These are phyloP conservation scores for Danaus chrysippus DNA, from an alignment of 2,888 invertebrate species.

Conservation along the genomic window DNA sequence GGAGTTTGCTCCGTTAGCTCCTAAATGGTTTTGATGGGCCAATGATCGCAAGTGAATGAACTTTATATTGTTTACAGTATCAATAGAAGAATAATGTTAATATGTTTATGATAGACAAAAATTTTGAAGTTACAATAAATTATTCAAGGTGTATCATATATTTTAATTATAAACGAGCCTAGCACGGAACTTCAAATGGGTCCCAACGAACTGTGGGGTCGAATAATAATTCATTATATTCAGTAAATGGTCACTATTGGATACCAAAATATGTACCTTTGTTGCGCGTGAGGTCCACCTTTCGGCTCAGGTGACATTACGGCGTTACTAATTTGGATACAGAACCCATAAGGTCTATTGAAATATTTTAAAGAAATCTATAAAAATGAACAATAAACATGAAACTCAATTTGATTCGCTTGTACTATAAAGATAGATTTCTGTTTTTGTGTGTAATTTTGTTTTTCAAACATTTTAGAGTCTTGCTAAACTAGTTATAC, in stretches of 20 bases:
- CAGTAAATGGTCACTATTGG: conserved; percentile 59
- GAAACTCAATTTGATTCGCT: conserved; percentile 53
- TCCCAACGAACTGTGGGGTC: conserved; percentile 55
- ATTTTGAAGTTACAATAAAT: conserved; percentile 50
- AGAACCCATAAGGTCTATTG: conserved; percentile 29
- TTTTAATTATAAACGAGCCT: conserved; percentile 51
- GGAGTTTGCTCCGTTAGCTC: conserved; percentile 16
- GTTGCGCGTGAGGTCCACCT: conserved; percentile 65
- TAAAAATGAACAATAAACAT: conserved; percentile 51
- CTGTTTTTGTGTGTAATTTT: background rate
- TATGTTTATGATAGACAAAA: background rate
- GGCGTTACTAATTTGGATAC: conserved; percentile 68
- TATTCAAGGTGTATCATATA: conserved; percentile 57
- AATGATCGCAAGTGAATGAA: conserved; percentile 1
- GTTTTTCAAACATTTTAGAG: background rate
- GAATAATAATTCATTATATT: conserved; percentile 67
- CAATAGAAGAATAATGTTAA: background rate
- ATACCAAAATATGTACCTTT: conserved; percentile 69
- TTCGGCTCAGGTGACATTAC: conserved; percentile 70
- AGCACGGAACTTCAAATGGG: conserved; percentile 23
- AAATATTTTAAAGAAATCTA: conserved; percentile 48
- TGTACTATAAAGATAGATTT: conserved; percentile 29
- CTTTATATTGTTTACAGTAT: background rate
- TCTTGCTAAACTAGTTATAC: too few relatives aligned
- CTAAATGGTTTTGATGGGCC: conserved; percentile 12